Evolutionary conservation across 2,888 invertebrate genomes (phyloP).

Genomic region (Margaritifera margaritifera): DNA sequence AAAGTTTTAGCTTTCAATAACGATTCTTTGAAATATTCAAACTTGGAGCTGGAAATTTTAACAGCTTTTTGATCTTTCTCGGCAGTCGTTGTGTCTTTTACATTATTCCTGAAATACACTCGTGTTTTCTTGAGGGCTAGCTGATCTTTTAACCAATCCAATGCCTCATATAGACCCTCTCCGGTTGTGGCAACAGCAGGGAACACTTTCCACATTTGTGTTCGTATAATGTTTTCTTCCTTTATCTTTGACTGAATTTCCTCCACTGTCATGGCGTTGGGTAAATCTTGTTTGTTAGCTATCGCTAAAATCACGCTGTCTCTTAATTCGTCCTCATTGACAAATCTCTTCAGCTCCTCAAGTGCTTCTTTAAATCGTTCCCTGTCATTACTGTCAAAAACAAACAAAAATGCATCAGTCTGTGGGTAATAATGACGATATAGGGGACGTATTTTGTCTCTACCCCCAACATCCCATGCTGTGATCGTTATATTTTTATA

Average conservation of each 20-base stretch:
- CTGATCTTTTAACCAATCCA: conserved; percentile 34
- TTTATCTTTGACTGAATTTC: conserved; percentile 35
- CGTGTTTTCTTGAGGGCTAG: too few species aligned
- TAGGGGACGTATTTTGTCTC: conserved; percentile 45
- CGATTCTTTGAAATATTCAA: too few species aligned
- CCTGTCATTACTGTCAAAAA: conserved; percentile 52
- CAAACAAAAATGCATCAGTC: conserved; percentile 44
- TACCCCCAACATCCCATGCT: conserved; percentile 50
- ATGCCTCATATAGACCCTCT: conserved; percentile 30
- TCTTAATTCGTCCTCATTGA: conserved; percentile 33
- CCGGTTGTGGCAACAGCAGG: conserved; percentile 24
- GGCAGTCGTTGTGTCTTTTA: not conserved
- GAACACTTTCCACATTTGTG: conserved; percentile 23
- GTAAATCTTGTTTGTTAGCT: conserved; percentile 57
- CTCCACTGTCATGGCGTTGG: conserved; percentile 27
- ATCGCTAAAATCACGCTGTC: conserved; percentile 34
- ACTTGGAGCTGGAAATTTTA: too few species aligned
- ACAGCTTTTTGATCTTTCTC: not conserved
- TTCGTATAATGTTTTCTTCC: not conserved
- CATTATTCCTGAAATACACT: not conserved
- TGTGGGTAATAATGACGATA: conserved; percentile 42
- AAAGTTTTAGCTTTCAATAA: too few species aligned
- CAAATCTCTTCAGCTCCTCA: conserved; percentile 25
- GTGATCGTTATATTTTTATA: conserved; percentile 31
- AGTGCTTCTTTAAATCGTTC: conserved; percentile 40